Evolutionary conservation across 1,140 invertebrate genomes (phyloP), one percentile per base, ranked within the genome.

Genomic region (Goniozus legneri): DNA sequence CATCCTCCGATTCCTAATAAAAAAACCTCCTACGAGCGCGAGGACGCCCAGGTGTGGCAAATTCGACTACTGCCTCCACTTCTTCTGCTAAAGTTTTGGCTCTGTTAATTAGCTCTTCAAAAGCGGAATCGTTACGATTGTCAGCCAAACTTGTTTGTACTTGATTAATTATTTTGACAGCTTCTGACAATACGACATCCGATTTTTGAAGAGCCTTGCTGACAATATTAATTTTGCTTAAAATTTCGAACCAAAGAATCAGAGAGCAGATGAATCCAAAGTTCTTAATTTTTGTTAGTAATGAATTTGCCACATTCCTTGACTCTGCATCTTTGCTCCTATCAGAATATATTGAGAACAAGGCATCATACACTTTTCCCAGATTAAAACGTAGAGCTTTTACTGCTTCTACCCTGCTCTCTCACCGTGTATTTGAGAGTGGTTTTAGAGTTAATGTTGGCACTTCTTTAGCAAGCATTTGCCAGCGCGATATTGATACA

Each of bases 401-500:
- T 22, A 56, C 24, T 33, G 49, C 45, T 7, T 52, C 32, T 43
- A 47, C 47, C 22, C 53, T 50, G 45, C 43, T 52, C 36, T 47
- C 42, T 46, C 53, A 59, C 46, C 54, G 38, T 34, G 51, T 50
- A 18, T 36, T 6, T 37, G 27, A 41, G 7, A 53, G 45, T 35
- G 43, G 50, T 41, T 57, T 53, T 16, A 53, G 49, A 39, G 40
- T 53, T 32, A 50, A 37, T 27, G 24, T 13, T 50, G 35, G 24
- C 35, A 54, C 18, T 21, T 37, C 33, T 47, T 47, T 44, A 41
- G 20, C 10, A 22, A 34, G 51, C 43, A 68, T 45, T 40, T 1
- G 22, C 56, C 65, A 67, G 14, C 55, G 44, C 18, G 52, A 40
- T 10, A 55, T 58, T 31, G 59, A 68, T 33, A 47, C 37, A 13